Evolutionary conservation across 2,888 invertebrate species (phyloP).

Genomic region (Melieria picta): DNA sequence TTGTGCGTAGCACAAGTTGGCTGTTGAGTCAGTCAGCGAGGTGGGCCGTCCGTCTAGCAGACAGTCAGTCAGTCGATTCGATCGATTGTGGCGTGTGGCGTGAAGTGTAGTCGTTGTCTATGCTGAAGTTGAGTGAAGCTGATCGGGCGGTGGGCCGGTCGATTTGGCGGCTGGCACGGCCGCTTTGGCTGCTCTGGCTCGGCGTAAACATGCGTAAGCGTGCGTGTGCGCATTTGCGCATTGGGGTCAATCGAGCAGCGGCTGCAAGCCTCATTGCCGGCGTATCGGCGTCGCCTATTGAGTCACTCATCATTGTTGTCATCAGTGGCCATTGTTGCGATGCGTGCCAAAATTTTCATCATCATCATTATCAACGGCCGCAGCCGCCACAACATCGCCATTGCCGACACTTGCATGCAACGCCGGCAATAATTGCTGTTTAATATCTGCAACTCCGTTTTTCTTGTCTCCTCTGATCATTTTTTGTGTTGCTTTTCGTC

Average conservation of each 20-base stretch:
- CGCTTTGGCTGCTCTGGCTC: neutral
- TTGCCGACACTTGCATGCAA: too few relatives aligned
- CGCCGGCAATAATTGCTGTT: too few relatives aligned
- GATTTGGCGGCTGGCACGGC: neutral
- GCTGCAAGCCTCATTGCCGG: neutral
- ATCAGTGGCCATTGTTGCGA: too few relatives aligned
- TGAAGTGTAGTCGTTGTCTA: neutral
- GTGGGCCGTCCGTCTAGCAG: too few relatives aligned
- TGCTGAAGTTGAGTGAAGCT: neutral
- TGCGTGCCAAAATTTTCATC: too few relatives aligned
- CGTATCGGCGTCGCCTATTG: too few relatives aligned
- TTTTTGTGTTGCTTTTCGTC: too few relatives aligned
- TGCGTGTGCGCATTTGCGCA: constrained; percentile 9
- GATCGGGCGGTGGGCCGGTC: neutral
- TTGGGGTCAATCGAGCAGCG: constrained; percentile 26
- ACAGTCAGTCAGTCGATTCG: neutral
- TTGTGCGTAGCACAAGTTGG: constrained; percentile 18
- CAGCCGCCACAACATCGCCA: too few relatives aligned
- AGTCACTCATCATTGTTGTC: too few relatives aligned
- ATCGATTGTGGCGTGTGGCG: neutral
- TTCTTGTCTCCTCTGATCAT: too few relatives aligned
- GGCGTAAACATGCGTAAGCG: neutral
- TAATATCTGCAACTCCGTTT: too few relatives aligned
- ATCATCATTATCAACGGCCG: too few relatives aligned
- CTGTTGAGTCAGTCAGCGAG: neutral